These are phyloP conservation scores for Salvator merianae DNA, from an alignment of 2,113 vertebrate genomes.

Conservation along the genomic window DNA sequence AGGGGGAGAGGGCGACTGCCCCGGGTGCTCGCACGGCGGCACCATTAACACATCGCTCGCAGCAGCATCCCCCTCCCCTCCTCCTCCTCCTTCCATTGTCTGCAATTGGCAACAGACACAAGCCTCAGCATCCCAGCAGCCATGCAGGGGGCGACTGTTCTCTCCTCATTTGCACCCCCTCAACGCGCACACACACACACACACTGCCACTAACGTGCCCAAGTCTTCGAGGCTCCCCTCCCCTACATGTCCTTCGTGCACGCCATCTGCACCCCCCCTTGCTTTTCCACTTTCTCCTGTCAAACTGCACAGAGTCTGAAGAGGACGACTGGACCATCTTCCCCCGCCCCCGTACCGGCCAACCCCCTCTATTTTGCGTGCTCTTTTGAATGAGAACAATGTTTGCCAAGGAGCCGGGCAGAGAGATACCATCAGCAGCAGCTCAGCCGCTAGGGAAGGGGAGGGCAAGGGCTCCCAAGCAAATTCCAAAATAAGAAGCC, in stretches of 20 bases:
- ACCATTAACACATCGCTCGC: constrained; percentile 35
- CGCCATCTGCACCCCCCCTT: no score
- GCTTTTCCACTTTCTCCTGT: constrained; percentile 58
- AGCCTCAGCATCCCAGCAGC: constrained; percentile 27
- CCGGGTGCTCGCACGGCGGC: constrained; percentile 39
- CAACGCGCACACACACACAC: not conserved
- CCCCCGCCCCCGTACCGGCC: not conserved
- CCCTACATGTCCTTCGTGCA: not conserved
- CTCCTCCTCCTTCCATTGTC: constrained; percentile 64
- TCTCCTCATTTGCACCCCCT: constrained; percentile 24
- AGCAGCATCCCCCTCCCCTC: constrained; percentile 12
- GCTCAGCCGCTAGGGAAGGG: not conserved
- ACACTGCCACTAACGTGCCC: constrained; percentile 6
- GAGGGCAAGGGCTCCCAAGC: not conserved
- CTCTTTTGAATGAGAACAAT: constrained; percentile 38
- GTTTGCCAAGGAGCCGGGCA: constrained; percentile 35
- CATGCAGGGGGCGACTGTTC: constrained; percentile 30
- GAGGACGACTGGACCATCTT: constrained; percentile 58
- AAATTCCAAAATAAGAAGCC: not conserved
- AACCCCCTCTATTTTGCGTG: not conserved
- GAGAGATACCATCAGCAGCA: constrained; percentile 41
- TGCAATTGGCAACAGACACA: constrained; percentile 38
- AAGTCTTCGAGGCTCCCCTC: not conserved
- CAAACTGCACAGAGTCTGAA: constrained; percentile 61
- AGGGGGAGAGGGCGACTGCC: not conserved